Conservation (phyloP, 2,888 invertebrate genomes). For the Rotaria socialis region DNA sequence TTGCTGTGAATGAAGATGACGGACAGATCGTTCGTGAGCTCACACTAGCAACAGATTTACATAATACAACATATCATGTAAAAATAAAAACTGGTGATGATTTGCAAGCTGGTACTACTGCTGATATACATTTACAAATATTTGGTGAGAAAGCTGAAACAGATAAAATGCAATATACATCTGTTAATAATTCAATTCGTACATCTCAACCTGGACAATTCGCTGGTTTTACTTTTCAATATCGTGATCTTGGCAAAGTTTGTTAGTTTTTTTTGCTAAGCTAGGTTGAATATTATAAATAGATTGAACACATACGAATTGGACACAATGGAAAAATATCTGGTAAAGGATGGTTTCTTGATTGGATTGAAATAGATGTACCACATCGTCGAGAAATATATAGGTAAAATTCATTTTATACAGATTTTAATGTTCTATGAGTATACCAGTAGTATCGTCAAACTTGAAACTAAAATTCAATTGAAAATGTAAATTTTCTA, state of each 20-base stretch:
- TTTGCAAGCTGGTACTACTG: constrained; percentile 53
- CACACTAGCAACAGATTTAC: constrained; percentile 48
- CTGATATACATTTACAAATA: constrained; percentile 44
- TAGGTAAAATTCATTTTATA: not conserved
- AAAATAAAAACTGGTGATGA: constrained; percentile 54
- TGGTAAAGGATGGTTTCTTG: constrained; percentile 59
- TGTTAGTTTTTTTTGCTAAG: constrained; percentile 57
- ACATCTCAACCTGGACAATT: constrained; percentile 58
- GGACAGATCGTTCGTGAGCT: constrained; percentile 55
- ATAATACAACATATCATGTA: constrained; percentile 52
- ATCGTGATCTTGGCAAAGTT: constrained; percentile 56
- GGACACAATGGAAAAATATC: constrained; percentile 59
- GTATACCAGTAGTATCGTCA: no score
- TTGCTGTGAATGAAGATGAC: constrained; percentile 59
- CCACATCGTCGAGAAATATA: constrained; percentile 50
- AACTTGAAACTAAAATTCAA: no score
- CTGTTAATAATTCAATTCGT: constrained; percentile 53
- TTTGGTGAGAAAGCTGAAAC: constrained; percentile 45
- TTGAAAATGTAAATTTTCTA: no score
- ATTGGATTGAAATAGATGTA: constrained; percentile 56
- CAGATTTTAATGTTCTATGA: no score
- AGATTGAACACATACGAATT: constrained; percentile 55
- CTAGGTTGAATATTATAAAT: not conserved
- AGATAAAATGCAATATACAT: constrained; percentile 50
- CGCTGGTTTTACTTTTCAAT: constrained; percentile 56